phyloP scores from a whole-genome alignment of 1,140 invertebrate genomes.

The Drosophila setifemur region DNA sequence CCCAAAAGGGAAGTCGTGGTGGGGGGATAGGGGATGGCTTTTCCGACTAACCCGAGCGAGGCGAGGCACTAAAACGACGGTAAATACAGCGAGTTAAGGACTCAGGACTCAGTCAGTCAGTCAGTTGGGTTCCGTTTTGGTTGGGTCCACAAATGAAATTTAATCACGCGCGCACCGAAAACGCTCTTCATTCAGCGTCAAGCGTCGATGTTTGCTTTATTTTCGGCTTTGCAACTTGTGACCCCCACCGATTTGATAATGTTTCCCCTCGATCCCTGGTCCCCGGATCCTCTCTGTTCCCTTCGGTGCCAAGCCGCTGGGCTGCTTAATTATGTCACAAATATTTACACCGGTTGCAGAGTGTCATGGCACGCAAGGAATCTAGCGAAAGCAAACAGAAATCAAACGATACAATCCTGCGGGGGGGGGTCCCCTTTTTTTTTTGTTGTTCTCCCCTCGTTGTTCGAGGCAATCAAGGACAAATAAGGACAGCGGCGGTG shows the following conservation, averaged over 20 bases:
- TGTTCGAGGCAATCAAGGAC: constrained; percentile 65
- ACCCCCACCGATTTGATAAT: constrained; percentile 65
- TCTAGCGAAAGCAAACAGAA: constrained; percentile 61
- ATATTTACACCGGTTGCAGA: constrained; percentile 72
- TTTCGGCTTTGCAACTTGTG: constrained; percentile 63
- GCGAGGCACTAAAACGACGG: constrained; percentile 58
- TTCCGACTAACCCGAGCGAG: constrained; percentile 44
- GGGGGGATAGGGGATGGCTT: not conserved
- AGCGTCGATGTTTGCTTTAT: constrained; percentile 67
- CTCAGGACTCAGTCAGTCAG: constrained; percentile 27
- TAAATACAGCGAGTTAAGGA: constrained; percentile 51
- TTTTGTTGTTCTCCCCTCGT: constrained; percentile 4
- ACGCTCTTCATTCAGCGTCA: constrained; percentile 43
- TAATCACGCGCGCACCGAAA: constrained; percentile 66
- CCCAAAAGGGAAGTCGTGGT: not conserved
- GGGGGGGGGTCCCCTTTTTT: not conserved
- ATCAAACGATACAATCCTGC: constrained; percentile 59
- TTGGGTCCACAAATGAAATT: constrained; percentile 75
- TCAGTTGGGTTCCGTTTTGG: constrained; percentile 33
- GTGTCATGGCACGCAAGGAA: constrained; percentile 70
- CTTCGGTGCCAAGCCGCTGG: constrained; percentile 43
- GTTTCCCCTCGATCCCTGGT: not conserved
- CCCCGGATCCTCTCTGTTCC: constrained; percentile 4
- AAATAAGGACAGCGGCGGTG: constrained; percentile 47
- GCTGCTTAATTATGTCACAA: constrained; percentile 78